Percentiles rank a stretch among this genome's conserved stretches.
Conservation (phyloP, 2,888 invertebrate genomes). For the Trachelus stipa region DNA sequence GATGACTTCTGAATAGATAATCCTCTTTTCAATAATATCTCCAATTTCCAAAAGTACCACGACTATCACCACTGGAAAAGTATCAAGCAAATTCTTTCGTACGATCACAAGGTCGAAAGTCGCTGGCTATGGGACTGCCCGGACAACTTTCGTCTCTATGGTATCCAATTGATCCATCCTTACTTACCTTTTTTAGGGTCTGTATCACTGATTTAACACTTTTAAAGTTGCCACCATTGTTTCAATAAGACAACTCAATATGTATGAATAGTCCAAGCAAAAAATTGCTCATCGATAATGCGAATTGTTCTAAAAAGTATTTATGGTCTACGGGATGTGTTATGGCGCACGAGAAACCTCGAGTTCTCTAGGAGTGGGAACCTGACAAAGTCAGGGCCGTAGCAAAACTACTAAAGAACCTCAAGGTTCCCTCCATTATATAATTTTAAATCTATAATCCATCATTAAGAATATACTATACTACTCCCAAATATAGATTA, state of each 20-base stretch:
- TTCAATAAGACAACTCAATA: not conserved
- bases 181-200: constrained; percentile 45
- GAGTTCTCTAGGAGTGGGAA: not conserved
- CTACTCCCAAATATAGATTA: not conserved
- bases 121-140: constrained; percentile 38
- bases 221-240: not conserved
- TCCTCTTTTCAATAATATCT: not conserved
- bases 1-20: not conserved
- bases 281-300: constrained; percentile 11
- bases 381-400: constrained; percentile 36
- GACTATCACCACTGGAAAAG: not conserved
- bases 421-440: not conserved
- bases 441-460: not conserved
- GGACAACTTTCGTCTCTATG: constrained; percentile 50
- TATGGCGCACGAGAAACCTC: constrained; percentile 46
- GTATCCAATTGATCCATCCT: constrained; percentile 31
- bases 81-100: not conserved
- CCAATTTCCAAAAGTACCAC: not conserved
- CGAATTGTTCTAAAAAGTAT: constrained; percentile 12
- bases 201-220: not conserved
- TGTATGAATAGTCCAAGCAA: constrained; percentile 3
- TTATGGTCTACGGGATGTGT: constrained; percentile 28
- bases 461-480: not conserved
- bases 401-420: constrained; percentile 8
- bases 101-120: constrained; percentile 48